These are phyloP conservation scores for Tortricodes alternella DNA, from an alignment of 2,888 invertebrate genomes.

Conservation along the genomic window DNA sequence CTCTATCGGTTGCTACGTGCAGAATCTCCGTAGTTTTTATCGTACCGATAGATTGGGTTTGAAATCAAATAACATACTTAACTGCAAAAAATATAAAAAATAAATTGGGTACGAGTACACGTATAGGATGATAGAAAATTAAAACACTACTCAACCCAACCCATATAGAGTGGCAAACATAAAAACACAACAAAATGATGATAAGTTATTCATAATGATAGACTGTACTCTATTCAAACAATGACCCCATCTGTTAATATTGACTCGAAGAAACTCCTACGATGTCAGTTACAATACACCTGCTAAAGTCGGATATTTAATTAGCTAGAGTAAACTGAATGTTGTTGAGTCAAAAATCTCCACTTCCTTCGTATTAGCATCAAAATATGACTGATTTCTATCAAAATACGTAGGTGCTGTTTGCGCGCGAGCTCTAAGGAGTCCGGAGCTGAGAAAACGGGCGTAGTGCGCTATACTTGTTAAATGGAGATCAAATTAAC, in stretches of 20 bases:
- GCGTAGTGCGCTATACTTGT: no score
- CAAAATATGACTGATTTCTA: no score
- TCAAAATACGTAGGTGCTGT: no score
- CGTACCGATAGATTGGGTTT: neutral
- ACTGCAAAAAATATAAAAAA: neutral
- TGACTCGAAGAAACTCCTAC: neutral
- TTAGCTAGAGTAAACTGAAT: no score
- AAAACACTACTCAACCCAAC: no score
- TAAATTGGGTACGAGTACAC: neutral
- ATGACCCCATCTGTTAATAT: neutral
- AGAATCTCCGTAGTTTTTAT: conserved; percentile 5
- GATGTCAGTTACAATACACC: neutral
- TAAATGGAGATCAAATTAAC: no score
- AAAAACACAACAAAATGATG: neutral
- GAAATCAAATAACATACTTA: neutral
- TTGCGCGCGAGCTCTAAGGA: no score
- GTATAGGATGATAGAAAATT: neutral
- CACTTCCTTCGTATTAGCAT: no score
- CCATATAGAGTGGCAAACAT: neutral
- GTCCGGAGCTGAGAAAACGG: no score
- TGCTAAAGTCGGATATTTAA: no score
- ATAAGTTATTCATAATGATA: neutral
- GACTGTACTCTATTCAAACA: neutral
- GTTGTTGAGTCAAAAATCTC: no score
- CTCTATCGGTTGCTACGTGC: neutral